Evolutionary conservation across 2,113 vertebrate genomes (phyloP).

Genomic region (Fregata magnificens): DNA sequence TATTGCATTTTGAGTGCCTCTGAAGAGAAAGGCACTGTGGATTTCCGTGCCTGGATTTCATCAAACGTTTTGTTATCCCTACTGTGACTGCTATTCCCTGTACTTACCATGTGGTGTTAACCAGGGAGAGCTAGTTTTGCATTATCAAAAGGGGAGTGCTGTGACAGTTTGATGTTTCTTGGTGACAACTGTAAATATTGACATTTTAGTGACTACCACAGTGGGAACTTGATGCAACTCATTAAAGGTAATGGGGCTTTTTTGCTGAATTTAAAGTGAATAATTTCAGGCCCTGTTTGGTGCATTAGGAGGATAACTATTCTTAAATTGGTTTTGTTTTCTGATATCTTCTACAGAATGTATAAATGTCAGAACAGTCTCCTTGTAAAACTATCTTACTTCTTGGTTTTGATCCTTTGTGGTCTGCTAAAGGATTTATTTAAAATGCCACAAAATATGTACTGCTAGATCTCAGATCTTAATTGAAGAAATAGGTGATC

Average conservation of each 20-base stretch:
- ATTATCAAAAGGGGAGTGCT: background rate
- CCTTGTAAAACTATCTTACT: background rate
- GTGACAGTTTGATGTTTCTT: background rate
- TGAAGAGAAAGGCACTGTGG: background rate
- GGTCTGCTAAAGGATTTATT: background rate
- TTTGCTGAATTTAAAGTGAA: slow-evolving; percentile 15
- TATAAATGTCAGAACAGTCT: background rate
- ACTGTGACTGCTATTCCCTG: slow-evolving; percentile 27
- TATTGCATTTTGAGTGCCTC: slow-evolving; percentile 12
- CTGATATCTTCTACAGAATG: background rate
- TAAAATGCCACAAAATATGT: background rate
- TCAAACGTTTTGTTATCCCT: background rate
- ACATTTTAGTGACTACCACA: slow-evolving; percentile 19
- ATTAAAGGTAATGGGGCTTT: slow-evolving; percentile 15
- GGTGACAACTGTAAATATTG: slow-evolving; percentile 46
- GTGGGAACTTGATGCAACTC: background rate
- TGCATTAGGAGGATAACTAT: background rate
- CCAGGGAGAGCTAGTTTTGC: background rate
- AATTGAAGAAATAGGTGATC: background rate
- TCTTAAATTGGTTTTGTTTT: background rate
- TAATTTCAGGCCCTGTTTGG: slow-evolving; percentile 7
- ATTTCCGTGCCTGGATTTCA: slow-evolving; percentile 42
- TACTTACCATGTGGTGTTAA: background rate
- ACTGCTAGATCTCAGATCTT: background rate
- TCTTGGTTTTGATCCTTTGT: background rate